Base-by-base conservation (phyloP, 2,113 vertebrate species). In the Burhinus bistriatus region DNA sequence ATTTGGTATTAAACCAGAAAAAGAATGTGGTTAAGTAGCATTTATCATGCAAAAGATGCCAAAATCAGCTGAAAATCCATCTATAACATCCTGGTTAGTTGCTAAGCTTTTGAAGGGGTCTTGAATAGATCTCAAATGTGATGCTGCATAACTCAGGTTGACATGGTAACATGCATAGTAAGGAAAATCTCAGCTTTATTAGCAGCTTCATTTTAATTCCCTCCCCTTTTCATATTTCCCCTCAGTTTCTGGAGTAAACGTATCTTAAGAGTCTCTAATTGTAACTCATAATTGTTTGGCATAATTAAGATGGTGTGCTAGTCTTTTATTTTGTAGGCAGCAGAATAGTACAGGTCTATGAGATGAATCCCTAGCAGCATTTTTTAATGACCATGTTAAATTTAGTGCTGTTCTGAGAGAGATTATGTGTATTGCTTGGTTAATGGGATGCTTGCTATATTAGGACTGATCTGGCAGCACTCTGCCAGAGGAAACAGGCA, bases 91-190 rank as follows among this genome's bases (percentile, higher is more conserved):
- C 68, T 88, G 82, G 95, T 96, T 95, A 96, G 89, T 90, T 95
- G 91, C 93, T 96, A 94, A 91, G 95, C 89, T 95, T 96, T 97
- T 95, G 71, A 96, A 93, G 78, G 54, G 78, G 78, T 91, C 79
- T 95, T 97, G 94, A 97, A 94, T 94, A 95, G 91, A 93, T 91
- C 78, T 96, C 71, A 85, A 68, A 96, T 93, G 87, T 94, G 91
- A 93, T 96, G 89, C 96, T 95, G 90, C 93, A 81, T 96, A 97
- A 95, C 93, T 95, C 91, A 73, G 85, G 96, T 97, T 97, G 97
- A 97, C 95, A 97, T 96, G 95, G 96, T 95, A 97, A 97, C 95
- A 12, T 80, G 95, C 93, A 91, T 73, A 93, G 89, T 95, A 96
- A 95, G 85, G 89, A 96, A 96, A 96, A 91, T 78, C 87, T 91